phyloP scores from a whole-genome alignment of 2,888 invertebrate genomes.

The Scaptomyza reducta region DNA sequence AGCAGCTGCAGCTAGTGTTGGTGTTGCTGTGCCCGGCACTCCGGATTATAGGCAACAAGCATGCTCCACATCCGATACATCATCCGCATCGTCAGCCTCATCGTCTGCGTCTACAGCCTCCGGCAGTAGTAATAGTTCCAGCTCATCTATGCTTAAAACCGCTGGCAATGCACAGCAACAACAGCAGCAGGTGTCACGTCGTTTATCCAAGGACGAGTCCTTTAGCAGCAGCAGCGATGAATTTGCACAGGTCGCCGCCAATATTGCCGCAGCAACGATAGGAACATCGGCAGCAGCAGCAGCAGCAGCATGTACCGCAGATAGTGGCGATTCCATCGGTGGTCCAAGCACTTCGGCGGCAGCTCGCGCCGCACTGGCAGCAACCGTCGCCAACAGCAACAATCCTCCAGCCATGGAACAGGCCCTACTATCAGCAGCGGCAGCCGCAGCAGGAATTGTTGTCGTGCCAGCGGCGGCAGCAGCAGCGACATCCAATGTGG shows the following conservation, averaged over 20 bases:
- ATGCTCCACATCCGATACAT: slow-evolving; percentile 76
- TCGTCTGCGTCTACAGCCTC: slow-evolving; percentile 81
- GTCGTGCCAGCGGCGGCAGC: slow-evolving; percentile 2
- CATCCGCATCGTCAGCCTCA: slow-evolving; percentile 79
- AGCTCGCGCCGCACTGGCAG: slow-evolving; percentile 60
- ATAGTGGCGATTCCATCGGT: slow-evolving; percentile 58
- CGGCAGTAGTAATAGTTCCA: slow-evolving; percentile 80
- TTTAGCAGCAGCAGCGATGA: slow-evolving; percentile 92
- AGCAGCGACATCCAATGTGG: slow-evolving; percentile 15
- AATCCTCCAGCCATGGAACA: not conserved
- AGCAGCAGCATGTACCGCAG: not conserved
- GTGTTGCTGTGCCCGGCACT: slow-evolving; percentile 38
- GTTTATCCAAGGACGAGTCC: slow-evolving; percentile 92
- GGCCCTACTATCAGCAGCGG: slow-evolving; percentile 84
- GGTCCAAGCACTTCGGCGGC: slow-evolving; percentile 78
- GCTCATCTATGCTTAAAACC: slow-evolving; percentile 76
- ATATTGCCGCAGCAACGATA: slow-evolving; percentile 14
- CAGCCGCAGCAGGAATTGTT: slow-evolving; percentile 83
- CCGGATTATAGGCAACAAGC: slow-evolving; percentile 67
- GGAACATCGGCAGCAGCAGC: slow-evolving; percentile 11
- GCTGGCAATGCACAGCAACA: slow-evolving; percentile 28
- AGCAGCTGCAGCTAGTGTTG: slow-evolving; percentile 20
- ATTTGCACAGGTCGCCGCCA: slow-evolving; percentile 85
- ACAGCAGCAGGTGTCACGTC: slow-evolving; percentile 78
- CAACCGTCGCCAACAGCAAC: slow-evolving; percentile 16